A percentile compares a stretch with the other conserved stretches of the same genome.
Conservation (phyloP, 1,140 invertebrate species). For the Pseudomyrmex sp. region DNA sequence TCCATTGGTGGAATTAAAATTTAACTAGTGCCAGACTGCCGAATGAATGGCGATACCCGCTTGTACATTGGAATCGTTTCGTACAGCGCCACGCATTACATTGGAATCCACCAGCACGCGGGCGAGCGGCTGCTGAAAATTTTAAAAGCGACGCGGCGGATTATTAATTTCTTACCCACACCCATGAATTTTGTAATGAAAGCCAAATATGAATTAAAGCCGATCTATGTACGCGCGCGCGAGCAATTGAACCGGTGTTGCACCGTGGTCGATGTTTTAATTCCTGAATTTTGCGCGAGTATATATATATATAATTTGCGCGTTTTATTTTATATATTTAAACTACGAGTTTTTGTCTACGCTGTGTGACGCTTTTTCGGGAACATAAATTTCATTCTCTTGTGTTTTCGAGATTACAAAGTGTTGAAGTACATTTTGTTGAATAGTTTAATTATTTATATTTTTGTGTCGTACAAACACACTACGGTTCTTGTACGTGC, state of each 20-base stretch:
- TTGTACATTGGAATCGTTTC: slow-evolving; percentile 27
- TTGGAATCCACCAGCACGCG: not conserved
- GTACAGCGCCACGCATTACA: not conserved
- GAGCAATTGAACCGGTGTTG: not conserved
- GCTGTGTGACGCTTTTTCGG: not conserved
- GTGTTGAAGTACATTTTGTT: not conserved
- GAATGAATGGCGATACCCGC: slow-evolving; percentile 12
- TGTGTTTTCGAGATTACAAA: slow-evolving; percentile 3
- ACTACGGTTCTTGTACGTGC: no score
- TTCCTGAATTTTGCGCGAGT: slow-evolving; percentile 1
- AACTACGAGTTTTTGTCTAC: not conserved
- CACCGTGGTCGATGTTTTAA: not conserved
- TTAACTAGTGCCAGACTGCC: not conserved
- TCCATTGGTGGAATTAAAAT: slow-evolving; percentile 50
- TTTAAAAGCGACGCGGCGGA: slow-evolving; percentile 43
- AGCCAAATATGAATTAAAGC: slow-evolving; percentile 33
- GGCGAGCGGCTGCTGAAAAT: slow-evolving; percentile 1
- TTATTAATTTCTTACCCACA: slow-evolving; percentile 53
- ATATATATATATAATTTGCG: not conserved
- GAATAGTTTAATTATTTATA: slow-evolving; percentile 7
- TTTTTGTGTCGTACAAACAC: not conserved
- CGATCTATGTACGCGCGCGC: not conserved
- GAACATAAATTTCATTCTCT: slow-evolving; percentile 2
- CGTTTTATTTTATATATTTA: slow-evolving; percentile 15
- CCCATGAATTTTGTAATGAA: slow-evolving; percentile 49